Percentiles rank a stretch among this genome's conserved stretches.
These are phyloP conservation scores for Muraenolepis orangiensis DNA, from an alignment of 2,797 vertebrate genomes.

Conservation along the genomic window DNA sequence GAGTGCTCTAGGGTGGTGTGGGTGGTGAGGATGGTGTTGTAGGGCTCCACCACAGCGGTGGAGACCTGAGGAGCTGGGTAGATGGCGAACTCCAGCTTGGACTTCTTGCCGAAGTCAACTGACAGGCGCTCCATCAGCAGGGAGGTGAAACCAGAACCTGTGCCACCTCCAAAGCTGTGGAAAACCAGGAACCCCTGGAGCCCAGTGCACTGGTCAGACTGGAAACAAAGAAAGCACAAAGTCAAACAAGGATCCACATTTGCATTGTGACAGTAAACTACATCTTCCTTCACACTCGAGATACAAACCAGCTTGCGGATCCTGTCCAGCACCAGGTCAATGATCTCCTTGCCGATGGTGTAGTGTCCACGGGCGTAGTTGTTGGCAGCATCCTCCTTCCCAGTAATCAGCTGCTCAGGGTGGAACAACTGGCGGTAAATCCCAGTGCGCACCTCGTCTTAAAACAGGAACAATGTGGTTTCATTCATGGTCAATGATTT, in stretches of 20 bases:
- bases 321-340: conserved; percentile 50
- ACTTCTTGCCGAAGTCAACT: conserved; percentile 81
- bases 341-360: conserved; percentile 52
- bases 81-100: conserved; percentile 83
- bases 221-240: conserved; percentile 8
- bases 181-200: conserved; percentile 77
- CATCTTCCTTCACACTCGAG: neutral
- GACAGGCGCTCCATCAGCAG: conserved; percentile 83
- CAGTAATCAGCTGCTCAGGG: conserved; percentile 54
- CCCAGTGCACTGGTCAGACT: conserved; percentile 68
- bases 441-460: conserved; percentile 47
- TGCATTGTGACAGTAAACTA: neutral
- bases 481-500: neutral
- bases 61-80: conserved; percentile 84
- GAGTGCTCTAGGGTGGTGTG: conserved; percentile 76
- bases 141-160: conserved; percentile 83
- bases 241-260: neutral
- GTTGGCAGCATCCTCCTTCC: conserved; percentile 49
- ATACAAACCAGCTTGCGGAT: conserved; percentile 43
- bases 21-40: conserved; percentile 79
- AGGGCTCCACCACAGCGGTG: conserved; percentile 82
- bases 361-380: conserved; percentile 54
- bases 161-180: conserved; percentile 84
- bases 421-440: conserved; percentile 51
- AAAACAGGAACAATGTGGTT: neutral